A percentile compares a stretch with the other conserved stretches of the same genome.
phyloP scores from a whole-genome alignment of 2,113 vertebrate species.

The Rhodinocichla rosea region DNA sequence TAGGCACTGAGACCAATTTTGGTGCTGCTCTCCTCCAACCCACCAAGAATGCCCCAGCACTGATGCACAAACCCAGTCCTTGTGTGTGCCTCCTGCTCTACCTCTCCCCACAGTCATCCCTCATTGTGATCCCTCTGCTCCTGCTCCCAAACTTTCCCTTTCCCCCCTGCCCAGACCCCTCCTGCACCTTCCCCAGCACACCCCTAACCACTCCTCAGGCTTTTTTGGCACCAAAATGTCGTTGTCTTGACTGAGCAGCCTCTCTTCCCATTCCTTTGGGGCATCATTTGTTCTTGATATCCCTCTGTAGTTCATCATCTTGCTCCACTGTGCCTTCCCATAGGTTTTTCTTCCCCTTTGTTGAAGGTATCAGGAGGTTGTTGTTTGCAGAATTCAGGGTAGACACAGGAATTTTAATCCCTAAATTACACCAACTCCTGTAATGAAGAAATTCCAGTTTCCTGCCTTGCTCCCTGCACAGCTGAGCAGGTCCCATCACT shows the following conservation, averaged over 20 bases:
- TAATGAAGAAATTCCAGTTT: background rate
- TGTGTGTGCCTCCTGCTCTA: background rate
- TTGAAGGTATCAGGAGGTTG: background rate
- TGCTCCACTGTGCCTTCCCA: background rate
- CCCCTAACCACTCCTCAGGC: background rate
- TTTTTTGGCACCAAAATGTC: background rate
- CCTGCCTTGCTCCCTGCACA: background rate
- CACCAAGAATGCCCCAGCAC: background rate
- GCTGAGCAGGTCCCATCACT: background rate
- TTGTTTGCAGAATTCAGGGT: background rate
- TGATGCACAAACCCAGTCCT: fast-evolving
- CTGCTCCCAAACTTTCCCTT: background rate
- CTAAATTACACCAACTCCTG: background rate
- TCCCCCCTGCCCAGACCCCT: background rate
- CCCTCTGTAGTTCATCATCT: background rate
- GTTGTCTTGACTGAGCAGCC: background rate
- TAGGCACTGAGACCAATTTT: background rate
- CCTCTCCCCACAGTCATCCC: background rate
- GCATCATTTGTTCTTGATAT: background rate
- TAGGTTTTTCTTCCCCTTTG: fast-evolving
- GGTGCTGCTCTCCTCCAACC: background rate
- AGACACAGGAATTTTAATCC: background rate
- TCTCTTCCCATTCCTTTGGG: background rate
- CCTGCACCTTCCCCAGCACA: background rate
- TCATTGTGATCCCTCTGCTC: background rate